Evolutionary conservation across 2,797 vertebrate species (phyloP), one percentile per base, ranked within the genome.

Genomic region (Crocidura indochinensis): DNA sequence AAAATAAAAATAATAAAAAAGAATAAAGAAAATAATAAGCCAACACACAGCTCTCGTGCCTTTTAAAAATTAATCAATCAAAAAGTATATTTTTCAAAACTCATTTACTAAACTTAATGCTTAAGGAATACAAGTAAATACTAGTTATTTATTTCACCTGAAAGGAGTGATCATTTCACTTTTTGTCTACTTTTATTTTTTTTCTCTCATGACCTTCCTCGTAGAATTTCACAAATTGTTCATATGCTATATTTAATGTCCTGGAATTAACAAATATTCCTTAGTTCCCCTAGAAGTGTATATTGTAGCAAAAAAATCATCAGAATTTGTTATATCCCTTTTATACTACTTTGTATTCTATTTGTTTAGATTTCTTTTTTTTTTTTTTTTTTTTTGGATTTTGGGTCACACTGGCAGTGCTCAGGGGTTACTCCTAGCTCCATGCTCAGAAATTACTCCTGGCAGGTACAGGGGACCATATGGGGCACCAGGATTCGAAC

Each of bases 1-100:
- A 68, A 68, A 67, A 68, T 73, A 24, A 38, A 78, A 47, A 69
- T 7, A 62, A n/a, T 82, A 31, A 31, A 46, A 0, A 60, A 46
- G 3, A 10, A n/a, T n/a, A 76, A n/a, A 76, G 3, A 60, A 93
- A 80, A 84, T 2, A 73, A 76, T 44, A 38, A 69, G 11, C 46
- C 14, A 26, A 6, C 15, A 26, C 19, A 75, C 0, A 27, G 69
- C 74, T n/a, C 74, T n/a, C 19, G 24, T 29, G 12, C 4, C 9
- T 88, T 78, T 81, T 22, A 47, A 68, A 68, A 67, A 68, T 73
- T 27, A 78, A 47, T 74, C 9, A 62, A 26, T 82, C 46, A 31
- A 46, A 0, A 60, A 46, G 15, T 14, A 76, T 27, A 76, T 27
- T 76, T 72, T 87, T 71, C 11, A 24, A 29, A 76, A 79, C 62